Evolutionary conservation across 2,113 vertebrate species (phyloP).

Genomic region (Casuarius casuarius): DNA sequence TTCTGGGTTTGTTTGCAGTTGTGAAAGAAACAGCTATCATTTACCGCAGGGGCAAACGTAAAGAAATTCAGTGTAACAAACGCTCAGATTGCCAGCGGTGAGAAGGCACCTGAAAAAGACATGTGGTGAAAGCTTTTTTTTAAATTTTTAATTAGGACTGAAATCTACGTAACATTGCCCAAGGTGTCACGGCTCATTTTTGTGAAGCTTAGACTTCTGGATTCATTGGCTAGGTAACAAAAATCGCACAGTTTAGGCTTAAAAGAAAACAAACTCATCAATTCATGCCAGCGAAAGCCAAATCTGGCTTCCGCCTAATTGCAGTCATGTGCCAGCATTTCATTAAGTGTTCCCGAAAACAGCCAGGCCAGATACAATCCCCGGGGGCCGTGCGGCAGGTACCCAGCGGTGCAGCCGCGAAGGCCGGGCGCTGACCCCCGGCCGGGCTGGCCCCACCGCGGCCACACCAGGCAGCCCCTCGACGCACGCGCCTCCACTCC

Average conservation of each 20-base stretch:
- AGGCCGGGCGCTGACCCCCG: too few relatives aligned
- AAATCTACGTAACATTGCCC: neutral
- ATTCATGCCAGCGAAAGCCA: neutral
- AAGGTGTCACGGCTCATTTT: fast-evolving
- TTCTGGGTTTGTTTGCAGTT: neutral
- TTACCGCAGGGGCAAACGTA: neutral
- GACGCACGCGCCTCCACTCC: neutral
- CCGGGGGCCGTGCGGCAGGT: fast-evolving
- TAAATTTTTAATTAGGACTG: neutral
- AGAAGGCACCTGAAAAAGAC: neutral
- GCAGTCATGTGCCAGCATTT: fast-evolving
- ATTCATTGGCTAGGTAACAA: neutral
- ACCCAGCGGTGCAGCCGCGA: too few relatives aligned
- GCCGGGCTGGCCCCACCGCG: too few relatives aligned
- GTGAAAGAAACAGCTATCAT: neutral
- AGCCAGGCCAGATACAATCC: fast-evolving
- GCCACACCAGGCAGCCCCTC: too few relatives aligned
- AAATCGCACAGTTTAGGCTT: neutral
- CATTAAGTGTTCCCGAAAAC: fast-evolving
- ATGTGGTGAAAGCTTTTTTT: neutral
- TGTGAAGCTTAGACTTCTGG: neutral
- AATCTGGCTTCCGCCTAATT: neutral
- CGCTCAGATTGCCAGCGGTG: neutral
- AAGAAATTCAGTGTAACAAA: neutral
- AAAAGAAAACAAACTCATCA: neutral